phyloP scores from a whole-genome alignment of 2,888 invertebrate genomes.

The Globia sparganii region DNA sequence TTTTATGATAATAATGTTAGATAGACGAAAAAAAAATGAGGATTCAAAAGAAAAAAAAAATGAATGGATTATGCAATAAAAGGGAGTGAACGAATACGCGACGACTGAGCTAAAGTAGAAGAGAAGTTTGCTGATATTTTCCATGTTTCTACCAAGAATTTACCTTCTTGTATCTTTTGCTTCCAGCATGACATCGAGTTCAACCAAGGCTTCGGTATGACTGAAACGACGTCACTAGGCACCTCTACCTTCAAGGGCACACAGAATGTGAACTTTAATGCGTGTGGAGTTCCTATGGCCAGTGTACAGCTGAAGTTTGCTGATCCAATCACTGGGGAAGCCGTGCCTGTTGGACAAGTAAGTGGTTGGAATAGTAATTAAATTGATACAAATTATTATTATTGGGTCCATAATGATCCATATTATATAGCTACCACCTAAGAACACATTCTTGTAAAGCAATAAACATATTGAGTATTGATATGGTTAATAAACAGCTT shows the following conservation, averaged over 20 bases:
- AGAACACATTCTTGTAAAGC: too few species aligned
- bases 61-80: too few species aligned
- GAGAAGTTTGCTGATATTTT: not conserved
- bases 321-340: conserved; percentile 79
- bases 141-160: not conserved
- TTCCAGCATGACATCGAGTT: conserved; percentile 82
- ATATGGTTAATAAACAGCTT: not conserved
- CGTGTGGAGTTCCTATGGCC: conserved; percentile 81
- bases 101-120: not conserved
- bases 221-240: conserved; percentile 82
- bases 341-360: conserved; percentile 83
- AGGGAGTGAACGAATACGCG: not conserved
- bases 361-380: conserved; percentile 51
- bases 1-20: not conserved
- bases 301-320: conserved; percentile 80
- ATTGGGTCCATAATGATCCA: too few species aligned
- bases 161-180: not conserved
- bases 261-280: conserved; percentile 77
- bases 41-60: not conserved
- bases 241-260: conserved; percentile 76
- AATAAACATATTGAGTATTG: too few species aligned
- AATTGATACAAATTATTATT: too few species aligned
- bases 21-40: not conserved
- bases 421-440: too few species aligned
- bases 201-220: conserved; percentile 86